A percentile compares a stretch with the other conserved stretches of the same genome.
Evolutionary conservation across 37 sponge, comb jelly and placozoan genomes (phyloP).

Genomic region (Aphrocallistes beatrix): DNA sequence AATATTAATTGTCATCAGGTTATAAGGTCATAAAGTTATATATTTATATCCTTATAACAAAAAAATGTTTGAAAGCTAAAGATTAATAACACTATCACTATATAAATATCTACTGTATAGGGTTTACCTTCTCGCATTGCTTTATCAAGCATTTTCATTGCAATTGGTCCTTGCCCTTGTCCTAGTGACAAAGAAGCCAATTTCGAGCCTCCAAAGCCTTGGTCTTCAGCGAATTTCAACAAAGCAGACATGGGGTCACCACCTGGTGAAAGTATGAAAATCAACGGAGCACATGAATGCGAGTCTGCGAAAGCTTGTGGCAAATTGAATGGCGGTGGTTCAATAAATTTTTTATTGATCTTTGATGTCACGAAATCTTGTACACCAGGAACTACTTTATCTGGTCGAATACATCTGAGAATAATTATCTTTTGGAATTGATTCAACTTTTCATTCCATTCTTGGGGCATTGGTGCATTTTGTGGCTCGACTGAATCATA

Average conservation of each 20-base stretch:
- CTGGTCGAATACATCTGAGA: constrained; percentile 80
- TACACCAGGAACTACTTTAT: constrained; percentile 84
- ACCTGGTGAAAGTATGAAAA: constrained; percentile 97
- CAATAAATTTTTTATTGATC: constrained; percentile 63
- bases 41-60: too few relatives aligned
- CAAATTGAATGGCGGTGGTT: constrained; percentile 96
- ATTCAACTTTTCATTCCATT: constrained; percentile 50
- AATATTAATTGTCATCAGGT: too few relatives aligned
- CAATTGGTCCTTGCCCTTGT: constrained; percentile 97
- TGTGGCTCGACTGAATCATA: constrained; percentile 57
- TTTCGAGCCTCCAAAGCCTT: constrained; percentile 92
- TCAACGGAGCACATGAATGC: constrained; percentile 88
- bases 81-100: too few relatives aligned
- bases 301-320: constrained; percentile 86
- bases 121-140: constrained; percentile 84
- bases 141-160: constrained; percentile 87
- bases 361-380: constrained; percentile 87
- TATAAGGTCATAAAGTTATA: too few relatives aligned
- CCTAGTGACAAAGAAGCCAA: constrained; percentile 89
- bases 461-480: constrained; percentile 40
- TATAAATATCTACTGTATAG: neutral
- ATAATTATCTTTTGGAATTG: constrained; percentile 75
- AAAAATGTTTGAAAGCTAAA: too few relatives aligned
- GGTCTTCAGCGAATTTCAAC: constrained; percentile 98
- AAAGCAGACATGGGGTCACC: constrained; percentile 94